These are phyloP conservation scores for Phortica magna DNA, from an alignment of 2,888 invertebrate species.

Conservation along the genomic window DNA sequence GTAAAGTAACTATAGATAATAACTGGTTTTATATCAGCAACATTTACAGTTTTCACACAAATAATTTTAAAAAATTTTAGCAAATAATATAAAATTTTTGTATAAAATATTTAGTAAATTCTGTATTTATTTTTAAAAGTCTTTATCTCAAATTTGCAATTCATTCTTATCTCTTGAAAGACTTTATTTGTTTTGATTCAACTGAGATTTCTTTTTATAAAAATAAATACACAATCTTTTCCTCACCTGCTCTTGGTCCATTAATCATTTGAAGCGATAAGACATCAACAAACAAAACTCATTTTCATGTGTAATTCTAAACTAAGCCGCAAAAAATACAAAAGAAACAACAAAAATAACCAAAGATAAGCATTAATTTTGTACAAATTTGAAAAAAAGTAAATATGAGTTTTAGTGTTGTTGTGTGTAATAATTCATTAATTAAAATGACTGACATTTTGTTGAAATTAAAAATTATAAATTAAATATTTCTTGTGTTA, in stretches of 20 bases:
- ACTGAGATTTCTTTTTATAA: not conserved
- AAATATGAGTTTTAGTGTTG: not conserved
- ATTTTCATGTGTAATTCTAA: not conserved
- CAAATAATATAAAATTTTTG: no score
- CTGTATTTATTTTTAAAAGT: no score
- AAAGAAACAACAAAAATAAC: not conserved
- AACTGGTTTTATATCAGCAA: no score
- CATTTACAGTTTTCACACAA: no score
- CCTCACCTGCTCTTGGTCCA: not conserved
- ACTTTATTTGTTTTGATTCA: no score
- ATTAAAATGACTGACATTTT: conserved; percentile 4
- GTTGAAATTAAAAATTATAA: conserved; percentile 1
- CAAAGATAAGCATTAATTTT: conserved; percentile 4
- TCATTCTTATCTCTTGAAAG: no score
- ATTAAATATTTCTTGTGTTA: conserved; percentile 2
- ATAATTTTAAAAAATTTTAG: no score
- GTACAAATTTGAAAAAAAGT: not conserved
- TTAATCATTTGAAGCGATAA: not conserved
- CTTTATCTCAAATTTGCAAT: no score
- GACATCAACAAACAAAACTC: not conserved
- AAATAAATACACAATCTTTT: not conserved
- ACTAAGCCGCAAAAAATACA: not conserved
- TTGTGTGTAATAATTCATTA: not conserved
- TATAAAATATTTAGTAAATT: no score
- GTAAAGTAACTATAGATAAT: no score